Conservation (phyloP, 2,888 invertebrate species). For the Rhagium mordax region DNA sequence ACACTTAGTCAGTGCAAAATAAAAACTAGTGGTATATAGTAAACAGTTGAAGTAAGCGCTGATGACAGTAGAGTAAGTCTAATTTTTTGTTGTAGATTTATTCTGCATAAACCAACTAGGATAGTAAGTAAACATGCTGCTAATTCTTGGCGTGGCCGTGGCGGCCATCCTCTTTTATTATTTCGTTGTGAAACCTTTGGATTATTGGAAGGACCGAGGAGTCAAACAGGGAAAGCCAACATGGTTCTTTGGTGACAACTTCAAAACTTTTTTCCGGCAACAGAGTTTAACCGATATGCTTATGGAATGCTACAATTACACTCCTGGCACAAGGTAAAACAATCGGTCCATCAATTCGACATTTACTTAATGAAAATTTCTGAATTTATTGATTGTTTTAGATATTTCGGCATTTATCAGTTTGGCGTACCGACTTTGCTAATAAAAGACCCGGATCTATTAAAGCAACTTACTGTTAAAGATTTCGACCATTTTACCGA, state of each 20-base stretch:
- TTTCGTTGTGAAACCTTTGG: conserved; percentile 33
- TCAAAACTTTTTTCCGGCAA: conserved; percentile 31
- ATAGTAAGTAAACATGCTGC: neutral
- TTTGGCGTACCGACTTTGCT: conserved; percentile 68
- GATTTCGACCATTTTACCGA: conserved; percentile 76
- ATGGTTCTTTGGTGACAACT: conserved; percentile 48
- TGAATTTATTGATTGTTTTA: conserved; percentile 17
- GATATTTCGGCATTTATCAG: conserved; percentile 57
- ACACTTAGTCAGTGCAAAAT: too few relatives aligned
- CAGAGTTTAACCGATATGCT: conserved; percentile 42
- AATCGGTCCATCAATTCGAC: too few relatives aligned
- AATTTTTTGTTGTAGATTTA: neutral
- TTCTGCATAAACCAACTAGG: neutral
- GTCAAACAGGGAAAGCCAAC: conserved; percentile 45
- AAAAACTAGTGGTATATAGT: too few relatives aligned
- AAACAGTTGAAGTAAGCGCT: too few relatives aligned
- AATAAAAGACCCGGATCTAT: conserved; percentile 73
- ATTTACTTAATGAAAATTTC: neutral
- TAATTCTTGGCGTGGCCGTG: conserved; percentile 23
- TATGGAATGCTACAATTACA: conserved; percentile 40
- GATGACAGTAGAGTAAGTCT: too few relatives aligned
- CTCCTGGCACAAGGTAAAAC: conserved; percentile 39
- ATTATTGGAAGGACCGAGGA: conserved; percentile 43
- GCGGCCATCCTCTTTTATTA: conserved; percentile 31
- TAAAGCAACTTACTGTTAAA: conserved; percentile 73